Evolutionary conservation across 1,140 invertebrate species (phyloP), one percentile per base, ranked within the genome.

Genomic region (Pteromalus puparum): DNA sequence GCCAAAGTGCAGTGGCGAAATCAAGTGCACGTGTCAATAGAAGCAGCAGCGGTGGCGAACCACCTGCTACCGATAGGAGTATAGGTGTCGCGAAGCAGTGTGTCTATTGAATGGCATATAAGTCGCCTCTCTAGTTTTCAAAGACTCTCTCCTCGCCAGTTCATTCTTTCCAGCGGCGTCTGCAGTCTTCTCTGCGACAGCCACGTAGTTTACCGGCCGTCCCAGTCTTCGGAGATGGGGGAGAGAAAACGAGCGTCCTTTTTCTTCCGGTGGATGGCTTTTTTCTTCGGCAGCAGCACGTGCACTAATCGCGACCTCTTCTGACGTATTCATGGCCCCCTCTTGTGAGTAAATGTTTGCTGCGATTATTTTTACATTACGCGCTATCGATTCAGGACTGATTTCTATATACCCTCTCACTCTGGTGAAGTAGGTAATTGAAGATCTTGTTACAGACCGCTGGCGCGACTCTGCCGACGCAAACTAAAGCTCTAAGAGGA

Each of bases 61-160:
- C 80, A 81, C 53, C n/a, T 81, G 80, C 28, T 48, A 21, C 80
- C n/a, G 70, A 81, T 81, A 70, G 70, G 46, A 53, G 9, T 42
- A n/a, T n/a, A 42, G 13, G 48, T 53, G 15, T 53, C 48, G 1
- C 65, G 53, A 21, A 7, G 15, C 13, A 21, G 15, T 6, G 28
- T 38, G 61, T 65, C 61, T 67, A 70, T 68, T 68, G 78, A 68
- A 38, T 76, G 74, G 61, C 65, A 24, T 80, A 42, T 80, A 70
- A 26, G 65, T 70, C 78, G 61, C n/a, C 34, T n/a, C 18, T 10
- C n/a, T 42, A 30, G 68, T 38, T 48, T 34, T 9, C 38, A 0
- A 15, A 61, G 53, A 61, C 21, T 53, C 46, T 61, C 24, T 70
- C 30, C 30, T 0, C 48, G 46, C 24, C 42, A 7, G 75, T 24